These are phyloP conservation scores for Clepsis dumicolana DNA, from an alignment of 2,888 invertebrate species.

Conservation along the genomic window DNA sequence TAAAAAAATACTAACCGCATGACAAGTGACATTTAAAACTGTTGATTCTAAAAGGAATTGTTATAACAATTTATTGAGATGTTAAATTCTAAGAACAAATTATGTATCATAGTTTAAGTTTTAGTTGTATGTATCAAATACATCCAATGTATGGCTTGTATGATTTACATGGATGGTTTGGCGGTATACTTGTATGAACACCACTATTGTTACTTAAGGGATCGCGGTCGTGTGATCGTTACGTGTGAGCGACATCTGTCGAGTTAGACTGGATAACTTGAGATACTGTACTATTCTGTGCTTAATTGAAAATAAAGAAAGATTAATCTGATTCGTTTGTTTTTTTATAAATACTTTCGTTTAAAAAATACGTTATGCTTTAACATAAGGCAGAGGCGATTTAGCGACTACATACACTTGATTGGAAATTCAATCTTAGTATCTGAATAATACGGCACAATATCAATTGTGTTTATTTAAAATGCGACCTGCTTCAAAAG, in stretches of 20 bases:
- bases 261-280: slow-evolving; percentile 77
- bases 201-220: slow-evolving; percentile 60
- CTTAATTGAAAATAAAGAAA: slow-evolving; percentile 85
- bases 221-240: slow-evolving; percentile 56
- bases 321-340: slow-evolving; percentile 71
- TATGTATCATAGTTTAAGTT: slow-evolving; percentile 62
- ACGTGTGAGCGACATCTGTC: slow-evolving; percentile 71
- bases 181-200: slow-evolving; percentile 57
- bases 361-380: too few relatives aligned
- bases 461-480: too few relatives aligned
- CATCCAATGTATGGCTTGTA: slow-evolving; percentile 43
- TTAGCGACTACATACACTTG: too few relatives aligned
- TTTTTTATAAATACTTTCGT: slow-evolving; percentile 15
- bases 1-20: slow-evolving; percentile 75
- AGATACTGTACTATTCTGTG: slow-evolving; percentile 84
- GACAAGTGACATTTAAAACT: slow-evolving; percentile 70
- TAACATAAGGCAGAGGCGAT: too few relatives aligned
- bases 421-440: too few relatives aligned
- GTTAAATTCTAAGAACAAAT: slow-evolving; percentile 70
- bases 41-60: slow-evolving; percentile 62
- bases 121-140: slow-evolving; percentile 46
- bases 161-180: slow-evolving; percentile 52
- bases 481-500: too few relatives aligned
- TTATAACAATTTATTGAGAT: slow-evolving; percentile 52
- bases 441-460: too few relatives aligned